Conservation (phyloP, 2,113 vertebrate species). For the Cepphus grylle region DNA sequence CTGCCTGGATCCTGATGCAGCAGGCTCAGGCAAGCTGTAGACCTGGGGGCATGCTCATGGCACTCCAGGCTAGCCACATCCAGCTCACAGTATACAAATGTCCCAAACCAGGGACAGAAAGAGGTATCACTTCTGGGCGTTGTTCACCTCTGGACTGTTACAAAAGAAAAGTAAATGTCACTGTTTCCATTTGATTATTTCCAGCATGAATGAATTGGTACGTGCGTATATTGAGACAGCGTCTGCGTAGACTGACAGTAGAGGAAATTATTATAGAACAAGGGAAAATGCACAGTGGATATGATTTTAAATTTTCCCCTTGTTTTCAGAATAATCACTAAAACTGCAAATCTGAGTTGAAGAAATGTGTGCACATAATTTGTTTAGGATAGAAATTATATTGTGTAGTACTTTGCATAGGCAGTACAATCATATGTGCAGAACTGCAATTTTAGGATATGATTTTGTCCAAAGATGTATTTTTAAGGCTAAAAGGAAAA, state of each 20-base stretch:
- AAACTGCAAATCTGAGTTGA: neutral
- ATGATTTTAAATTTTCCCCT: neutral
- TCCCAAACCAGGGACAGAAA: rapidly evolving
- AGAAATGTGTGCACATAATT: neutral
- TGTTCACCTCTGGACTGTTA: neutral
- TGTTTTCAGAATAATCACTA: neutral
- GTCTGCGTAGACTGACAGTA: neutral
- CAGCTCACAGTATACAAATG: neutral
- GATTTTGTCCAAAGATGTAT: neutral
- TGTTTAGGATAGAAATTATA: neutral
- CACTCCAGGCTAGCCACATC: neutral
- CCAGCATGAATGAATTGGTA: neutral
- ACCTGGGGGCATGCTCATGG: rapidly evolving
- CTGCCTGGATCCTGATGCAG: neutral
- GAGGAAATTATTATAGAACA: neutral
- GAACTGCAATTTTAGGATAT: neutral
- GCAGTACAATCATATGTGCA: neutral
- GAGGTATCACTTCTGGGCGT: neutral
- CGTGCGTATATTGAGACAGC: neutral
- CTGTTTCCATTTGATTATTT: neutral
- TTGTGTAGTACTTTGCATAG: neutral
- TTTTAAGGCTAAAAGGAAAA: neutral
- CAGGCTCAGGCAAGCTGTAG: neutral
- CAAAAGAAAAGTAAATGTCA: neutral
- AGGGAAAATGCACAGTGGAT: neutral